Evolutionary conservation across 2,888 invertebrate genomes (phyloP).

Genomic region (Erynnis tages): DNA sequence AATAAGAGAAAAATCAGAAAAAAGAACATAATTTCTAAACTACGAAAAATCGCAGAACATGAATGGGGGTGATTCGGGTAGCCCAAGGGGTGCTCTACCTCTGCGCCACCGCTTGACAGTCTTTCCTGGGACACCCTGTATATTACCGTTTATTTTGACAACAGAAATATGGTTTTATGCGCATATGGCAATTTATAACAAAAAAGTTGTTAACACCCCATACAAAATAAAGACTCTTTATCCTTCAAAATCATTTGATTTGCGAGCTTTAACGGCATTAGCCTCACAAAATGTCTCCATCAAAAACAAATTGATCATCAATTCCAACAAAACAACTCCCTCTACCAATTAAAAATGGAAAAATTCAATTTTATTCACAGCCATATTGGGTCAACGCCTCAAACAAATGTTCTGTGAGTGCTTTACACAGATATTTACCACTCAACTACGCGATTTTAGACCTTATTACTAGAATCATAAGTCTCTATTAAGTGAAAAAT

Average conservation of each 20-base stretch:
- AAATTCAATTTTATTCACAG: conserved; percentile 68
- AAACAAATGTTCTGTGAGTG: conserved; percentile 64
- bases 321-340: conserved; percentile 36
- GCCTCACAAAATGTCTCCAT: conserved; percentile 36
- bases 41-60: too few species aligned
- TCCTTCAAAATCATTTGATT: conserved; percentile 25
- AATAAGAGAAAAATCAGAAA: too few species aligned
- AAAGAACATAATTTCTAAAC: too few species aligned
- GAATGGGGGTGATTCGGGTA: too few species aligned
- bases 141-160: too few species aligned
- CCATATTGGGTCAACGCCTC: conserved; percentile 77
- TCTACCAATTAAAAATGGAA: conserved; percentile 71
- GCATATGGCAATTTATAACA: too few species aligned
- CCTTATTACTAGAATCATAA: conserved; percentile 34
- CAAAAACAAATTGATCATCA: conserved; percentile 35
- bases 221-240: conserved; percentile 30
- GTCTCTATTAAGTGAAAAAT: conserved; percentile 13
- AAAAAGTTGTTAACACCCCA: neutral
- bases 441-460: conserved; percentile 30
- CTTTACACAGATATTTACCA: neutral
- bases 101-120: too few species aligned
- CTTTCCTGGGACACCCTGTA: too few species aligned
- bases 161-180: too few species aligned
- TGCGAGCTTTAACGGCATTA: conserved; percentile 33
- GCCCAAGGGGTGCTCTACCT: too few species aligned